phyloP scores from a whole-genome alignment of 2,797 vertebrate species.

The Ceyx erithaca region DNA sequence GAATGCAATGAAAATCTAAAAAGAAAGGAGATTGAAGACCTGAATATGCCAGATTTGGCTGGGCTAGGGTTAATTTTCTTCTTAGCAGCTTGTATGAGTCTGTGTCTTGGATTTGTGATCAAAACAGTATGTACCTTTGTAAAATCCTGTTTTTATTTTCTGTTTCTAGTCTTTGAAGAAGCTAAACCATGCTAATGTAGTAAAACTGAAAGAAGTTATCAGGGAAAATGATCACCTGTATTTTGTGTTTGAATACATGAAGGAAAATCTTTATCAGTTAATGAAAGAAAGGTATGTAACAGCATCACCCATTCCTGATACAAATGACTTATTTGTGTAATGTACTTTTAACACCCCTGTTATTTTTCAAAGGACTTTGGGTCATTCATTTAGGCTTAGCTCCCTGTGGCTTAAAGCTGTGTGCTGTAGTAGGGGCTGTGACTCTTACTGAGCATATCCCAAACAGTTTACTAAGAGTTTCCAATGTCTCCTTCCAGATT shows the following conservation, averaged over 20 bases:
- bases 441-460: not conserved
- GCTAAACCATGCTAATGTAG: constrained; percentile 84
- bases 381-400: not conserved
- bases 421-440: not conserved
- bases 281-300: constrained; percentile 85
- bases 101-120: not conserved
- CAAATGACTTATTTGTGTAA: not conserved
- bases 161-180: constrained; percentile 85
- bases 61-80: not conserved
- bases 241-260: constrained; percentile 88
- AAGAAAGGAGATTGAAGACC: not conserved
- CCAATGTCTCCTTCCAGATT: not conserved
- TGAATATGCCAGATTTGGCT: not conserved
- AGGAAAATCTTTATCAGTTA: constrained; percentile 87
- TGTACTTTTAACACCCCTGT: not conserved
- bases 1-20: not conserved
- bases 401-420: not conserved
- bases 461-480: not conserved
- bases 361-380: not conserved
- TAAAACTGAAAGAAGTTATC: constrained; percentile 87
- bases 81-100: accelerated
- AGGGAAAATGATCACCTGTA: constrained; percentile 86
- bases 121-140: not conserved
- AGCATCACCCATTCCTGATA: not conserved
- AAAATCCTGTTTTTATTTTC: constrained; percentile 28